Evolutionary conservation across 2,113 vertebrate genomes (phyloP).

Genomic region (Tiliqua scincoides): DNA sequence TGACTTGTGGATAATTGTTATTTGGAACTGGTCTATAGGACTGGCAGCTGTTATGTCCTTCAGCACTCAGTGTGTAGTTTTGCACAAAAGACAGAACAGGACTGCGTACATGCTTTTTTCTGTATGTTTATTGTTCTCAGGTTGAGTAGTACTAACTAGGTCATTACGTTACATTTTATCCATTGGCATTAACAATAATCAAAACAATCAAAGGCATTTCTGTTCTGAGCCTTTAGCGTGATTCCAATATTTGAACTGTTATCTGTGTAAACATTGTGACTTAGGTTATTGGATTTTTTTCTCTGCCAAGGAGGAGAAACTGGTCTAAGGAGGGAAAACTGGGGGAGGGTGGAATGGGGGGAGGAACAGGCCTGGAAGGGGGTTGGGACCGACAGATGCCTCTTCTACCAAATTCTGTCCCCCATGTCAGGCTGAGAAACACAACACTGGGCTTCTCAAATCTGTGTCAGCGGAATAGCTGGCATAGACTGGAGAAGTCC

Average conservation of each 20-base stretch:
- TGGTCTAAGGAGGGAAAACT: too few species aligned
- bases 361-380: too few species aligned
- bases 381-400: too few species aligned
- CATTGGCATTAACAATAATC: neutral
- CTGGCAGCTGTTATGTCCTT: neutral
- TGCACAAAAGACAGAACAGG: neutral
- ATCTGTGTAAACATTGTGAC: conserved; percentile 25
- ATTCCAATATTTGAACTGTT: conserved; percentile 11
- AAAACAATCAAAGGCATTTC: neutral
- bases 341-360: too few species aligned
- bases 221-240: neutral
- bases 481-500: too few species aligned
- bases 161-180: conserved; percentile 4
- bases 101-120: neutral
- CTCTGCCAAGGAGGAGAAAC: neutral
- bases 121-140: neutral
- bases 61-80: neutral
- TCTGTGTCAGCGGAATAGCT: too few species aligned
- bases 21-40: neutral
- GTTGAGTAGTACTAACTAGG: neutral
- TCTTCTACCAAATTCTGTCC: too few species aligned
- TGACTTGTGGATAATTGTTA: neutral
- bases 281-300: neutral
- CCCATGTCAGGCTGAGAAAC: too few species aligned
- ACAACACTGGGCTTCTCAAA: too few species aligned